Conservation (phyloP, 2,888 invertebrate species). For the Aleiodes testaceus region DNA sequence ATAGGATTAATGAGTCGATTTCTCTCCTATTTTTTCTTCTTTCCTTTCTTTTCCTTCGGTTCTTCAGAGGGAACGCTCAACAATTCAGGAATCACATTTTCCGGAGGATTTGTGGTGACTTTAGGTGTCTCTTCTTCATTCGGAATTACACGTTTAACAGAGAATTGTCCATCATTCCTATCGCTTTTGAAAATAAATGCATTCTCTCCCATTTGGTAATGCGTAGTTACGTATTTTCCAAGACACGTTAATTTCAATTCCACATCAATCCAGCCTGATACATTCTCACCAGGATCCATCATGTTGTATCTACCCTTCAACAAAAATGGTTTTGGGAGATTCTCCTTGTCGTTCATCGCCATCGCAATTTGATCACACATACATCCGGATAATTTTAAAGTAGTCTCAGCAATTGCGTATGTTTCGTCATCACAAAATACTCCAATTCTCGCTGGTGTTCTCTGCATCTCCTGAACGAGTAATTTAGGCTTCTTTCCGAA, state of each 20-base stretch:
- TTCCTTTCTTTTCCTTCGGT: conserved; percentile 39
- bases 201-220: conserved; percentile 60
- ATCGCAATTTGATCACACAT: conserved; percentile 68
- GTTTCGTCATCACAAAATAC: conserved; percentile 65
- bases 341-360: conserved; percentile 62
- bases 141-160: conserved; percentile 56
- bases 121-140: conserved; percentile 38
- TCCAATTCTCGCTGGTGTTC: conserved; percentile 61
- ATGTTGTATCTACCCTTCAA: conserved; percentile 60
- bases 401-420: conserved; percentile 66
- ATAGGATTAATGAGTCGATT: background rate
- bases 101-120: conserved; percentile 37
- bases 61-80: conserved; percentile 34
- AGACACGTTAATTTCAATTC: conserved; percentile 61
- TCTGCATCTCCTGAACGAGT: conserved; percentile 61
- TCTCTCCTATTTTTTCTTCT: conserved; percentile 32
- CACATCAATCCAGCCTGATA: conserved; percentile 61
- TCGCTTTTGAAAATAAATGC: conserved; percentile 61
- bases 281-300: conserved; percentile 65
- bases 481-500: conserved; percentile 64
- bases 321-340: conserved; percentile 63
- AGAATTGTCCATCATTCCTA: conserved; percentile 56
- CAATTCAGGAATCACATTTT: conserved; percentile 35
- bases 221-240: conserved; percentile 62
- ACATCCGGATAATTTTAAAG: conserved; percentile 63